phyloP scores from a whole-genome alignment of 2,888 invertebrate genomes.

The Cephus runcator region DNA sequence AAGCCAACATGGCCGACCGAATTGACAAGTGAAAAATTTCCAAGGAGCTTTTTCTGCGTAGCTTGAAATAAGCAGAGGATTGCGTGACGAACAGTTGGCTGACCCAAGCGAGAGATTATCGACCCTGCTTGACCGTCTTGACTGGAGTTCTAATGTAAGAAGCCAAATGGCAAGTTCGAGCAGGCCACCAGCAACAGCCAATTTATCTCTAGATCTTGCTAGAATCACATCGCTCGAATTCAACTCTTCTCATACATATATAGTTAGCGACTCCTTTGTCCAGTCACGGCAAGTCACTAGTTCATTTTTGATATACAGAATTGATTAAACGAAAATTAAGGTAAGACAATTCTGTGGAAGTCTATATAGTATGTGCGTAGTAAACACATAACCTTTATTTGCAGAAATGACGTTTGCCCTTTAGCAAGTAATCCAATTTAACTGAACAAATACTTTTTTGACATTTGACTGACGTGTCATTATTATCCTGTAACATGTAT shows the following conservation, averaged over 20 bases:
- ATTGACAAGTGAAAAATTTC: not conserved
- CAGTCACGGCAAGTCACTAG: not conserved
- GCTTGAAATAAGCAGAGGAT: conserved; percentile 7
- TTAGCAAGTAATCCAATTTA: not conserved
- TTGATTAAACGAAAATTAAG: not conserved
- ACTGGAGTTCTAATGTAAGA: conserved; percentile 14
- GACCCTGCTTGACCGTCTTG: conserved; percentile 44
- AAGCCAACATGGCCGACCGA: not conserved
- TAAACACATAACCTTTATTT: not conserved
- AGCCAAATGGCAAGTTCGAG: not conserved
- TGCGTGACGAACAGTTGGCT: conserved; percentile 41
- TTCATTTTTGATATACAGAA: not conserved
- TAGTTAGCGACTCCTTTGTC: not conserved
- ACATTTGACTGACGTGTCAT: not conserved
- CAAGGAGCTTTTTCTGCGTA: not conserved
- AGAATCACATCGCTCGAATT: not conserved
- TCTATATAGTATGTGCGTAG: not conserved
- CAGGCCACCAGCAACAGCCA: not conserved
- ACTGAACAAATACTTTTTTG: not conserved
- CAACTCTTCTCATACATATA: not conserved
- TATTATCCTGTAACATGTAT: not conserved
- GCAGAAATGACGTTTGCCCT: not conserved
- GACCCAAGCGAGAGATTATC: conserved; percentile 43
- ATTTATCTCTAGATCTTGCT: not conserved
- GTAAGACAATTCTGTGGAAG: not conserved